These are phyloP conservation scores for Sakesphorus luctuosus DNA, from an alignment of 2,113 vertebrate species.

Conservation along the genomic window DNA sequence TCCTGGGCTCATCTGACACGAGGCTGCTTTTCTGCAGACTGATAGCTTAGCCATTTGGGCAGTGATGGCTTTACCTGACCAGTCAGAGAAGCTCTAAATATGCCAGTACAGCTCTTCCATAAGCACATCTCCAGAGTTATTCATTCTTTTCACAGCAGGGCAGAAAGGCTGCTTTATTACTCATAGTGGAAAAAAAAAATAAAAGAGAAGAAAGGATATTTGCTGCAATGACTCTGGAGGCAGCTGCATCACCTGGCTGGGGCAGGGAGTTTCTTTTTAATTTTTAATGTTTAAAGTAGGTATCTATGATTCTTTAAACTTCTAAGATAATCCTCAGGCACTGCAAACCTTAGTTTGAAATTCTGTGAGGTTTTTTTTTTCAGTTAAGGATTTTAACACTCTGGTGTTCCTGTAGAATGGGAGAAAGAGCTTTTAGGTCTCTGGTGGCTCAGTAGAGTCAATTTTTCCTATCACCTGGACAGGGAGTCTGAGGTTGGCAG, in stretches of 20 bases:
- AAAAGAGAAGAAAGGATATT: neutral
- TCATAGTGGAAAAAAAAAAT: fast-evolving
- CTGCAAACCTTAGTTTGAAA: neutral
- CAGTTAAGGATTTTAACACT: neutral
- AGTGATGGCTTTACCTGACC: constrained; percentile 45
- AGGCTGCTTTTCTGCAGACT: neutral
- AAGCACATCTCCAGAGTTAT: neutral
- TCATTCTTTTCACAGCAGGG: neutral
- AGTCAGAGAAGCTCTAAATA: neutral
- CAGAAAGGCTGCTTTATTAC: neutral
- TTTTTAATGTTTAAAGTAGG: neutral
- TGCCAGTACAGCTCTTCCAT: neutral
- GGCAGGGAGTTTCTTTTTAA: neutral
- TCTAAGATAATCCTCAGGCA: neutral
- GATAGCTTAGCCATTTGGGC: neutral
- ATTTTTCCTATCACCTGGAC: neutral
- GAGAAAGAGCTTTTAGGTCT: neutral
- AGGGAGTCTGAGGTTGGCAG: neutral
- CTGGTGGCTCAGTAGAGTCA: neutral
- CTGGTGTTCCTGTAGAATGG: neutral
- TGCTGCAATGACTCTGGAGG: neutral
- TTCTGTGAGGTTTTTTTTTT: neutral
- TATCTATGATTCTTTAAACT: neutral
- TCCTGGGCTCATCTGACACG: neutral
- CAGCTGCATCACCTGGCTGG: neutral